Evolutionary conservation across 2,797 vertebrate species (phyloP).

Genomic region (Potorous gilbertii): DNA sequence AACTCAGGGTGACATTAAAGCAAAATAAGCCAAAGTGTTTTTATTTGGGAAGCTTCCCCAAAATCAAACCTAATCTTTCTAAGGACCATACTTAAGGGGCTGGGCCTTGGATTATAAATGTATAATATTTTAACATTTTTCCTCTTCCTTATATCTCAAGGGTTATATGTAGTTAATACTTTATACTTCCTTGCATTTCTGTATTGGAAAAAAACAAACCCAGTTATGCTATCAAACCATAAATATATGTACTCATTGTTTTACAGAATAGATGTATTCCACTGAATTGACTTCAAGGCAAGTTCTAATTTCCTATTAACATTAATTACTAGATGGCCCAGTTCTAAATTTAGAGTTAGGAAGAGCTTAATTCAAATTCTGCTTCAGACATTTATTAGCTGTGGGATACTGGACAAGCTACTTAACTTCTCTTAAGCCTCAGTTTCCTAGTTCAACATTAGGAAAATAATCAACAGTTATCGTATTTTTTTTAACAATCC

Average conservation of each 20-base stretch:
- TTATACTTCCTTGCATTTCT: too few species aligned
- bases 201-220: neutral
- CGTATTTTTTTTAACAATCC: neutral
- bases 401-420: neutral
- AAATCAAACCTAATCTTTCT: too few species aligned
- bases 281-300: neutral
- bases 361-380: neutral
- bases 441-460: neutral
- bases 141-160: too few species aligned
- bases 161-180: too few species aligned
- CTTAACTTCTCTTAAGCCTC: neutral
- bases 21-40: neutral
- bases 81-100: too few species aligned
- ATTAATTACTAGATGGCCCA: neutral
- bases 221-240: neutral
- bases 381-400: neutral
- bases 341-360: neutral
- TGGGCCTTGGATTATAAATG: too few species aligned
- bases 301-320: neutral
- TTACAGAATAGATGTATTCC: slow-evolving; percentile 32
- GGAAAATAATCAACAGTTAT: neutral
- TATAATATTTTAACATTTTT: too few species aligned
- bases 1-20: neutral
- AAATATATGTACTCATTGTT: slow-evolving; percentile 3
- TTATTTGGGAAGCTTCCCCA: neutral